These are phyloP conservation scores for Peromyscus leucopus DNA, from an alignment of 2,113 vertebrate species.

Conservation along the genomic window DNA sequence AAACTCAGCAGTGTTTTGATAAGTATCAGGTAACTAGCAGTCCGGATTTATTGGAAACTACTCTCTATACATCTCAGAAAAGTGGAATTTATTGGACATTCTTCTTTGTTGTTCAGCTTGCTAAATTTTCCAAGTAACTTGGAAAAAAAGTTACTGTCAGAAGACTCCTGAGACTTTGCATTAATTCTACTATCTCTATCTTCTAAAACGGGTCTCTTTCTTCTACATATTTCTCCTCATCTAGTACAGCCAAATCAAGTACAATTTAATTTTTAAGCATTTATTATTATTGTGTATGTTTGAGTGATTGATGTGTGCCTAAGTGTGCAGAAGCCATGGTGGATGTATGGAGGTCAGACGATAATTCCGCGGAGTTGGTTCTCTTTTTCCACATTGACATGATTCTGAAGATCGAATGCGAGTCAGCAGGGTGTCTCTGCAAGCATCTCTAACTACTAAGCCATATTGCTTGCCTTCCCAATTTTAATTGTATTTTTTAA, in stretches of 20 bases:
- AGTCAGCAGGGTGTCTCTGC: background rate
- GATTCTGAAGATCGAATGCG: background rate
- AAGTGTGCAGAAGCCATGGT: background rate
- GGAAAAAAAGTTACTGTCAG: background rate
- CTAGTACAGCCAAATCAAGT: background rate
- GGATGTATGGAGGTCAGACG: too few relatives aligned
- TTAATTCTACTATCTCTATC: background rate
- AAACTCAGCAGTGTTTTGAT: conserved; percentile 59
- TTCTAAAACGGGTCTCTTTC: background rate
- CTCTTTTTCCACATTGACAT: too few relatives aligned
- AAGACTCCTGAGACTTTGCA: background rate
- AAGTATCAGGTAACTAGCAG: conserved; percentile 58
- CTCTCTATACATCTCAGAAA: background rate
- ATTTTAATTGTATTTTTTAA: background rate
- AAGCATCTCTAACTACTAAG: background rate
- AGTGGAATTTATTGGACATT: background rate
- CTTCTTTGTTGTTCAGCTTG: background rate
- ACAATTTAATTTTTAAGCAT: background rate
- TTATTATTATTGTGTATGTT: background rate
- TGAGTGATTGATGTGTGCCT: background rate
- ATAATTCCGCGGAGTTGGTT: background rate
- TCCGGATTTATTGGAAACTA: conserved; percentile 56
- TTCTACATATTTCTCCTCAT: background rate
- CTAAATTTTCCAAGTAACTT: background rate
- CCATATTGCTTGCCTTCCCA: background rate